Evolutionary conservation across 2,113 vertebrate species (phyloP), one percentile per base, ranked within the genome.

Genomic region (Scomber japonicus): DNA sequence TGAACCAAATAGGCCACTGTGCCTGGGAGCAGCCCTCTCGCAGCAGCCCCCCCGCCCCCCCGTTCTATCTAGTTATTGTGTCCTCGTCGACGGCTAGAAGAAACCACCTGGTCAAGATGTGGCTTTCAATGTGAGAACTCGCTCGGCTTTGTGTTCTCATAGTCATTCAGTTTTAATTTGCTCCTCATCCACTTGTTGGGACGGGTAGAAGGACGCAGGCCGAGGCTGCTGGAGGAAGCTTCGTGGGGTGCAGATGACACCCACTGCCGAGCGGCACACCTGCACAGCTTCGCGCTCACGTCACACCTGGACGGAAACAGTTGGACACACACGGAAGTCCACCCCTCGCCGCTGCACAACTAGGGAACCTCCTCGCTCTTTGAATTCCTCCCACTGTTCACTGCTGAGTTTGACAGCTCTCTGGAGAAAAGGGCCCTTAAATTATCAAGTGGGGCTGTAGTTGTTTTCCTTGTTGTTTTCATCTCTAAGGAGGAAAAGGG

Each of bases 401-500:
- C 74, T 60, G 24, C 73, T 80, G 78, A 74, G 78, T 86, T 75
- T 89, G 92, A 92, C 91, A 89, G 81, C 82, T 89, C 91, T 88
- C 80, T 24, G 48, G 78, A 90, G 89, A 85, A 86, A 88, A 90
- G 57, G 65, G 72, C 87, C 90, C 88, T 92, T 88, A 88, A 91
- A 92, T 87, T 84, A 92, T 94, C 86, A 93, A 92, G 91, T 85
- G 82, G 75, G 81, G 76, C 80, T 90, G 77, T 90, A 78, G 88
- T 93, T 93, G 83, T 94, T 92, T 91, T 91, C 83, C 82, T 92
- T 91, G 87, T 87, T 91, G 86, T 91, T 90, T 88, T 83, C 76
- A 66, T 88, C 90, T 74, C 82, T 54, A 30, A 48, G 54, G 83
- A 44, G 24, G 24, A 27, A 27, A 27, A 27, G 24, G 24, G 65